phyloP scores from a whole-genome alignment of 2,888 invertebrate genomes.

The Arctia plantaginis region DNA sequence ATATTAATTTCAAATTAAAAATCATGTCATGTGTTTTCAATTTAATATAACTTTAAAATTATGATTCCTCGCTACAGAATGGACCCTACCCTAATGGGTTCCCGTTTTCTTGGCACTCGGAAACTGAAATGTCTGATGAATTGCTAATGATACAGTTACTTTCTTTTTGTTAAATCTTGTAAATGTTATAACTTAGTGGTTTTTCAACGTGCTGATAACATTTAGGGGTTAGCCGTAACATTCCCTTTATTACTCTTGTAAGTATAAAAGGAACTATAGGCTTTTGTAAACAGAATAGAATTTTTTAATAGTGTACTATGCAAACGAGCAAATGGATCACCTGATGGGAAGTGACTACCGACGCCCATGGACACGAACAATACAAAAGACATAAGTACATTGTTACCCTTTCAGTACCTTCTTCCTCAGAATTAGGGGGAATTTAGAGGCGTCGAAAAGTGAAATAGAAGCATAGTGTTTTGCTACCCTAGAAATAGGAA shows the following conservation, averaged over 20 bases:
- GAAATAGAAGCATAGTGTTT: no score
- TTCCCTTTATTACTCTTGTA: conserved; percentile 2
- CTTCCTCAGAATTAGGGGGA: no score
- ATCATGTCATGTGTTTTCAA: no score
- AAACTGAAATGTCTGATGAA: conserved; percentile 67
- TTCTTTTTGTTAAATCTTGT: conserved; percentile 59
- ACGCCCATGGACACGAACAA: no score
- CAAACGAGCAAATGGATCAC: background rate
- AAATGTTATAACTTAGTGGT: conserved; percentile 57
- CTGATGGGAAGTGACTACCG: background rate
- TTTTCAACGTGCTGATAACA: conserved; percentile 49
- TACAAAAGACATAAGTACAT: no score
- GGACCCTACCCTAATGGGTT: conserved; percentile 38
- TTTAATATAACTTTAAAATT: background rate
- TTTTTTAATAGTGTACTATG: background rate
- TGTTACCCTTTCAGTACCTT: no score
- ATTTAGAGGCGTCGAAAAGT: no score
- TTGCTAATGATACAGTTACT: conserved; percentile 64
- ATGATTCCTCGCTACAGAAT: conserved; percentile 20
- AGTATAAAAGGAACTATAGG: background rate
- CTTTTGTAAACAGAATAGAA: background rate
- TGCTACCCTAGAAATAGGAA: no score
- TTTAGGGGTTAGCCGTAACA: conserved; percentile 47
- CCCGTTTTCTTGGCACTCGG: conserved; percentile 58
- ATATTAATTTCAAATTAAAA: no score